Conservation (phyloP, 2,888 invertebrate genomes). For the Leptodirus hochenwartii region DNA sequence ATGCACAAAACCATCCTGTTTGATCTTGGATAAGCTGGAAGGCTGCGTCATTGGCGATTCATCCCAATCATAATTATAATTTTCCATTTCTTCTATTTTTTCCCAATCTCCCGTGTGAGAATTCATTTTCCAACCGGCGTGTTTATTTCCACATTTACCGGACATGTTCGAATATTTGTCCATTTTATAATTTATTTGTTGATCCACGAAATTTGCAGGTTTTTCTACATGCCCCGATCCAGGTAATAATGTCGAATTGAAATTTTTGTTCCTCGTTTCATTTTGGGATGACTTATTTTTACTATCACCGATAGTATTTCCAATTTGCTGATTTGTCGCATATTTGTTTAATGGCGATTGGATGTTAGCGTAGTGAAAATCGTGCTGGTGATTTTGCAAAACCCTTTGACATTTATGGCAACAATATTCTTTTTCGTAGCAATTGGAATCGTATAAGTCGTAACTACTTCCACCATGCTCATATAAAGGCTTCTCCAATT, state of each 20-base stretch:
- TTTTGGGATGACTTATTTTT: too few relatives aligned
- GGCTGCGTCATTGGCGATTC: too few relatives aligned
- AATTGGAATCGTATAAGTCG: too few relatives aligned
- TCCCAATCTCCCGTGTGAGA: slow-evolving; percentile 19
- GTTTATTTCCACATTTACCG: slow-evolving; percentile 3
- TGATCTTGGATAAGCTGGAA: too few relatives aligned
- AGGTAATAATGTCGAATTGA: too few relatives aligned
- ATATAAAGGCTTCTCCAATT: slow-evolving; percentile 20
- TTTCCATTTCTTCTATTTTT: slow-evolving; percentile 16
- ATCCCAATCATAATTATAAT: too few relatives aligned
- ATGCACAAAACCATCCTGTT: too few relatives aligned
- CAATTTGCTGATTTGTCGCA: too few relatives aligned
- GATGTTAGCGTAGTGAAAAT: slow-evolving; percentile 2
- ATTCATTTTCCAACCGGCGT: slow-evolving; percentile 19
- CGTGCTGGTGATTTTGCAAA: background rate
- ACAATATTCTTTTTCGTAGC: background rate
- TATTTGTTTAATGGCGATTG: too few relatives aligned
- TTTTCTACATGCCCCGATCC: slow-evolving; percentile 15
- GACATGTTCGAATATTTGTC: slow-evolving; percentile 11
- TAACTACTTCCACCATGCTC: too few relatives aligned
- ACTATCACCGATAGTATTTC: too few relatives aligned
- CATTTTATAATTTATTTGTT: slow-evolving; percentile 11
- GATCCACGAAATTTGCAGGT: slow-evolving; percentile 15
- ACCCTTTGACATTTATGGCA: background rate
- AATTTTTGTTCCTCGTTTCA: too few relatives aligned